A percentile compares a stretch with the other conserved stretches of the same genome.
Conservation (phyloP, 64 coral and sea anemone genomes). For the Pocillopora verrucosa region DNA sequence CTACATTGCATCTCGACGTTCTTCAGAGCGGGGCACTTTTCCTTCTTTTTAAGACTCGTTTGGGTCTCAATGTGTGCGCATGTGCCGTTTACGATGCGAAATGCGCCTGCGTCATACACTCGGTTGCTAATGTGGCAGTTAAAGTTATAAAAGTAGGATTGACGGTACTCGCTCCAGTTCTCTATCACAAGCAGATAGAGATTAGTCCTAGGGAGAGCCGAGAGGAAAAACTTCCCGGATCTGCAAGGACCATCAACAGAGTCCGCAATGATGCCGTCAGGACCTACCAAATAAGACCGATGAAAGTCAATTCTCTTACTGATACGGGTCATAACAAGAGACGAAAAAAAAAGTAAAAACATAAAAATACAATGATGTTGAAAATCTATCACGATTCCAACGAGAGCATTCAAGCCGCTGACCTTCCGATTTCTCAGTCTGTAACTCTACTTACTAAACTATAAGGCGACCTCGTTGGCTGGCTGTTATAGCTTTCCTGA, state of each 20-base stretch:
- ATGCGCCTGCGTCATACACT: constrained; percentile 93
- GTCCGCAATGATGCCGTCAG: constrained; percentile 67
- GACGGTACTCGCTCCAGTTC: constrained; percentile 85
- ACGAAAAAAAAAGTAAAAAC: too few relatives aligned
- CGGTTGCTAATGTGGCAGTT: constrained; percentile 96
- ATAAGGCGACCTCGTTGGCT: too few relatives aligned
- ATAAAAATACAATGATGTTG: too few relatives aligned
- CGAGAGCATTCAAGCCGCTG: too few relatives aligned
- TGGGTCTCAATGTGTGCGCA: constrained; percentile 90
- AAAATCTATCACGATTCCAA: too few relatives aligned
- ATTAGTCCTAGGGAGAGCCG: constrained; percentile 82
- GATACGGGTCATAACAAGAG: too few relatives aligned
- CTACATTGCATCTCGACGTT: constrained; percentile 84
- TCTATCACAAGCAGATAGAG: constrained; percentile 91
- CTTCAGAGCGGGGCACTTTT: constrained; percentile 83
- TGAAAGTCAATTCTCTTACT: background rate
- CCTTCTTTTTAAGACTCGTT: constrained; percentile 69
- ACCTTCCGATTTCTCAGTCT: too few relatives aligned
- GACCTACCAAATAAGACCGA: constrained; percentile 13
- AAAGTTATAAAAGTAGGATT: constrained; percentile 97
- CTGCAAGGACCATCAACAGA: constrained; percentile 75
- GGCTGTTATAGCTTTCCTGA: too few relatives aligned
- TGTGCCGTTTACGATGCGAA: constrained; percentile 96
- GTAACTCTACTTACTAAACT: too few relatives aligned
- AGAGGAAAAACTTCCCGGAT: constrained; percentile 83